phyloP scores from a whole-genome alignment of 2,888 invertebrate species.

The Pachydiplax longipennis region DNA sequence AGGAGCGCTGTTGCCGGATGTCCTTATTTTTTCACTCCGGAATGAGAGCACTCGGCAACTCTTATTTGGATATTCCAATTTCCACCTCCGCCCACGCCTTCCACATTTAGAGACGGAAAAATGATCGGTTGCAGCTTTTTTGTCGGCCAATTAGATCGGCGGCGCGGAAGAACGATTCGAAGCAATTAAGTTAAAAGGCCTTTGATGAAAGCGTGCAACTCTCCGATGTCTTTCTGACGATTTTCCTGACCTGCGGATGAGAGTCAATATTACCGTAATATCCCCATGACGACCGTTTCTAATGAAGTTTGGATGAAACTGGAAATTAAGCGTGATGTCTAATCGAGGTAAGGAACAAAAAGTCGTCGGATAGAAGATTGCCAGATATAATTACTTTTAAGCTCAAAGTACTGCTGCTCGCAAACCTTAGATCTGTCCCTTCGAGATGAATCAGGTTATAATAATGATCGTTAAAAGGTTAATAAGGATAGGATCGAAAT shows the following conservation, averaged over 20 bases:
- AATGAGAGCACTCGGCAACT: conserved; percentile 1
- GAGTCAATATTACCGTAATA: too few relatives aligned
- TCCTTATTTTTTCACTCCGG: not conserved
- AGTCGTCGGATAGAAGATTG: too few relatives aligned
- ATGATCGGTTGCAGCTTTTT: not conserved
- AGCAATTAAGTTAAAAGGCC: not conserved
- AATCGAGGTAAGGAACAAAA: too few relatives aligned
- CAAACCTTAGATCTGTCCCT: too few relatives aligned
- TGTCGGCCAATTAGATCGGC: not conserved
- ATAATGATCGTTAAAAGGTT: too few relatives aligned
- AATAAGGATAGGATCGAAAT: too few relatives aligned
- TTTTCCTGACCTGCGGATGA: not conserved
- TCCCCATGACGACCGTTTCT: too few relatives aligned
- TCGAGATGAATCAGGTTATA: too few relatives aligned
- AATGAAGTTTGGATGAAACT: too few relatives aligned
- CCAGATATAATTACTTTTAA: too few relatives aligned
- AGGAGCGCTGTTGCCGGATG: conserved; percentile 19
- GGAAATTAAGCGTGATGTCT: too few relatives aligned
- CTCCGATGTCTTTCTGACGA: not conserved
- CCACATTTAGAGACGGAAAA: not conserved
- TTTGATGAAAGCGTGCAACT: not conserved
- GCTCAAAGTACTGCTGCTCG: too few relatives aligned
- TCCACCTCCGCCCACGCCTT: not conserved
- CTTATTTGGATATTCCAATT: conserved; percentile 21
- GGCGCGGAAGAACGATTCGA: not conserved